Conservation (phyloP, 2,888 invertebrate genomes). For the Dicranocentrus wangi region DNA sequence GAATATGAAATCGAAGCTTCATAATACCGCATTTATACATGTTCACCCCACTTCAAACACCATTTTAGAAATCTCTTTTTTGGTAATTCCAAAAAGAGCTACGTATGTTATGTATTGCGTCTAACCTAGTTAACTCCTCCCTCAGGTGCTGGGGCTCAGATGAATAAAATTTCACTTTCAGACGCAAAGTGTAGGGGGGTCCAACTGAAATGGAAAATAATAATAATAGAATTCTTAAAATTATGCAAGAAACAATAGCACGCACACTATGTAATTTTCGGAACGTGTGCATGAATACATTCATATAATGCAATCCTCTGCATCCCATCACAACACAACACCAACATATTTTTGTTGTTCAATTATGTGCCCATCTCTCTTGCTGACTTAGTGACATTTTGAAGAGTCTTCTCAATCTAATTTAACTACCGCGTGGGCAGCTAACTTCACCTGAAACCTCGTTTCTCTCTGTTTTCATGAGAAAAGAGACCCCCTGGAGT, state of each 20-base stretch:
- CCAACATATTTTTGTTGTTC: neutral
- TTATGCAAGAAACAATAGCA: slow-evolving; percentile 4
- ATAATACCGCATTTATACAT: no score
- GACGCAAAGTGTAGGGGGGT: slow-evolving; percentile 94
- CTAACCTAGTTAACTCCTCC: slow-evolving; percentile 92
- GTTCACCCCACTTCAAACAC: neutral
- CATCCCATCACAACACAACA: neutral
- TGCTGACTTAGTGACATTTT: slow-evolving; percentile 3
- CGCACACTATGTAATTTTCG: neutral
- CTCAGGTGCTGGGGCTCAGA: slow-evolving; percentile 97
- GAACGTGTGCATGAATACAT: slow-evolving; percentile 11
- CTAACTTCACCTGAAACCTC: neutral
- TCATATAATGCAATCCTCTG: neutral
- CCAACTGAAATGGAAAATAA: slow-evolving; percentile 81
- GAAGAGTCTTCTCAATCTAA: slow-evolving; percentile 3
- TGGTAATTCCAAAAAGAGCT: neutral
- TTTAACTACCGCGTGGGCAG: slow-evolving; percentile 22
- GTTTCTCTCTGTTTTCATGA: slow-evolving; percentile 1
- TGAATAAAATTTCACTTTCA: slow-evolving; percentile 98
- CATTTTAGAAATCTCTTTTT: neutral
- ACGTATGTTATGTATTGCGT: no score
- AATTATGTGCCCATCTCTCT: no score
- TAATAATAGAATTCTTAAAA: slow-evolving; percentile 24
- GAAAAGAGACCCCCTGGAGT: slow-evolving; percentile 16
- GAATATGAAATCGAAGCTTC: neutral